A percentile compares a stretch with the other conserved stretches of the same genome.
phyloP scores from a whole-genome alignment of 2,797 vertebrate genomes.

The Ptychobarbus kaznakovi region DNA sequence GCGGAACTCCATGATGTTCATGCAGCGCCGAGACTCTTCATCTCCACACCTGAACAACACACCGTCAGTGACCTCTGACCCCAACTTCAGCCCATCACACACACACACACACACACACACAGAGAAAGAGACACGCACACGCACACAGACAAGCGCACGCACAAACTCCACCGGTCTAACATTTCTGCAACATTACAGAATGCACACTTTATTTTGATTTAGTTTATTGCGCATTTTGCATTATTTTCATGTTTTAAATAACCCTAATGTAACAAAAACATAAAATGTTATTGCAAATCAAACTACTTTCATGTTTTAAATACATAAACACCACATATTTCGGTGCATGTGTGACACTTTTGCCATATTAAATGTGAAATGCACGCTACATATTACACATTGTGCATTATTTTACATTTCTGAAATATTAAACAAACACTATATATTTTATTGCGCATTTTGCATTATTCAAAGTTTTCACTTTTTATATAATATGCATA shows the following conservation, averaged over 20 bases:
- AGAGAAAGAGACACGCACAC: too few relatives aligned
- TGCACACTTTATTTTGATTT: not conserved
- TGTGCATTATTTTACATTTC: not conserved
- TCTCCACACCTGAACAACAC: not conserved
- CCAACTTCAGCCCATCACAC: not conserved
- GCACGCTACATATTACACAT: not conserved
- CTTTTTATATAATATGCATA: not conserved
- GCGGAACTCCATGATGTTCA: slow-evolving; percentile 84
- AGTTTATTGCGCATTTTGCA: not conserved
- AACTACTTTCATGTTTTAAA: not conserved
- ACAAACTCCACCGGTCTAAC: too few relatives aligned
- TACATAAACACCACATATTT: not conserved
- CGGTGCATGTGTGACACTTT: not conserved
- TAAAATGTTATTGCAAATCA: not conserved
- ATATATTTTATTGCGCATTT: not conserved
- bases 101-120: too few relatives aligned
- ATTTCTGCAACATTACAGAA: not conserved
- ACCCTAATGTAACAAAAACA: not conserved
- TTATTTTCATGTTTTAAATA: not conserved
- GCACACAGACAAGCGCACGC: not conserved
- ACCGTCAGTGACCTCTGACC: not conserved
- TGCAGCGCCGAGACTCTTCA: not conserved
- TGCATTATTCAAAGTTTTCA: not conserved
- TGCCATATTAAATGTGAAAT: not conserved
- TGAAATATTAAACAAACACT: not conserved